Evolutionary conservation across 2,797 vertebrate species (phyloP).

Genomic region (Lateolabrax maculatus): DNA sequence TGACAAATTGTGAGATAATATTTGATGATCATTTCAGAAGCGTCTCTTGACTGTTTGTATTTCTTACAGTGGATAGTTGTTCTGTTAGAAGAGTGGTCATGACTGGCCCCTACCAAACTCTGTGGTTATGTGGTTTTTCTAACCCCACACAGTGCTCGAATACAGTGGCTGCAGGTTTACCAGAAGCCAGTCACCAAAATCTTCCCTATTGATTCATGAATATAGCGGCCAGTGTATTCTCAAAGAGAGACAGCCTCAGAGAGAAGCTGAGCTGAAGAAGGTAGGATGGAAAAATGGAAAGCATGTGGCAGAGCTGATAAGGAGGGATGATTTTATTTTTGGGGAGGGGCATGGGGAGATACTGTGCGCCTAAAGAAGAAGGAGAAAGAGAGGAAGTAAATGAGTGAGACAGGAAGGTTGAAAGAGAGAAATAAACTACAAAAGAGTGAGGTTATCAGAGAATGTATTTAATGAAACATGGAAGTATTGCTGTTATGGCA

Average conservation of each 20-base stretch:
- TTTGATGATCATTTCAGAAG: background rate
- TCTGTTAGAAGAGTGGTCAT: background rate
- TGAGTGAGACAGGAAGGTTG: too few relatives aligned
- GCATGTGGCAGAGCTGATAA: slow-evolving; percentile 16
- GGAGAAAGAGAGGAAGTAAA: background rate
- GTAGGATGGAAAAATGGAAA: background rate
- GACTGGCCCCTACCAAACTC: background rate
- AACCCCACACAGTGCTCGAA: background rate
- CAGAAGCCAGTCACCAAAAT: background rate
- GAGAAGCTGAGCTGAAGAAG: slow-evolving; percentile 7
- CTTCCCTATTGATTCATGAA: slow-evolving; percentile 2
- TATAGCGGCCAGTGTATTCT: background rate
- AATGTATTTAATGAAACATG: background rate
- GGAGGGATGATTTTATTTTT: slow-evolving; percentile 22
- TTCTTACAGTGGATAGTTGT: background rate
- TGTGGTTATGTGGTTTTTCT: background rate
- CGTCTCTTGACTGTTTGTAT: background rate
- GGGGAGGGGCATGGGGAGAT: background rate
- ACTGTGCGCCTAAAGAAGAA: background rate
- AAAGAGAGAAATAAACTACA: background rate
- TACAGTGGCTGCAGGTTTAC: background rate
- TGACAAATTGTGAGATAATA: background rate
- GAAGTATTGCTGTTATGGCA: background rate
- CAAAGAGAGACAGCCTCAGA: slow-evolving; percentile 2
- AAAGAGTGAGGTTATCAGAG: background rate